Base-by-base conservation (phyloP, 2,888 invertebrate species). In the Hybos culiciformis region DNA sequence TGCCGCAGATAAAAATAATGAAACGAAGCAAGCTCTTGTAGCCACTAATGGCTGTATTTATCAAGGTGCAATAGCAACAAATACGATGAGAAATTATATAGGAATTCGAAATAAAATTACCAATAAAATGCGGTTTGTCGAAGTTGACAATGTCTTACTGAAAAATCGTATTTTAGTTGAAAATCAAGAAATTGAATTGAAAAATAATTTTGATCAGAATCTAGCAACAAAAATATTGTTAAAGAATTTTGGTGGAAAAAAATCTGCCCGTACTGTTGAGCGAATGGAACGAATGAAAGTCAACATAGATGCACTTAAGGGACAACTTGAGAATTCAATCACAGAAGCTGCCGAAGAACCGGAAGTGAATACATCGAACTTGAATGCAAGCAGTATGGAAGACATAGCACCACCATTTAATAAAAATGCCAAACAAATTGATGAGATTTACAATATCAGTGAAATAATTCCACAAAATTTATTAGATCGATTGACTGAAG, bases 201-300 rank as follows among this genome's bases (percentile, higher is more conserved):
- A 54, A 11, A 54, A 59, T 14, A 44, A 46, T 9, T 53, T 36
- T 3, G 14, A 12, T 8, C 29, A 39, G 9, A n/a, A 42, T 5
- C 17, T 23, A 4, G 39, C 56, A 1, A 50, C 38, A 11, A 53
- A 52, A 19, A 49, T 53, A n/a, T 33, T 59, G 2, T 46, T 60
- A 3, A 62, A 60, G 14, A 54, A 59, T 24, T 65, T 62, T 40
- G 61, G 65, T 11, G 62, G 63, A 1, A 57, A 61, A 7, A 58
- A 52, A 34, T 56, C 59, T 1, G 50, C 54, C 2, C 58, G 61
- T 6, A 51, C 21, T 37, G 39, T 58, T 2, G 50, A 53, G 17
- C 60, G 56, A 21, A 47, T 41, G 2, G 56, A 63, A 32, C 52
- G 59, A 40, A 62, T 60, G 56, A 51, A 54, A 47, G 53, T 64